phyloP scores from a whole-genome alignment of 2,888 invertebrate genomes.

The Cataglyphis rosenhaueri region DNA sequence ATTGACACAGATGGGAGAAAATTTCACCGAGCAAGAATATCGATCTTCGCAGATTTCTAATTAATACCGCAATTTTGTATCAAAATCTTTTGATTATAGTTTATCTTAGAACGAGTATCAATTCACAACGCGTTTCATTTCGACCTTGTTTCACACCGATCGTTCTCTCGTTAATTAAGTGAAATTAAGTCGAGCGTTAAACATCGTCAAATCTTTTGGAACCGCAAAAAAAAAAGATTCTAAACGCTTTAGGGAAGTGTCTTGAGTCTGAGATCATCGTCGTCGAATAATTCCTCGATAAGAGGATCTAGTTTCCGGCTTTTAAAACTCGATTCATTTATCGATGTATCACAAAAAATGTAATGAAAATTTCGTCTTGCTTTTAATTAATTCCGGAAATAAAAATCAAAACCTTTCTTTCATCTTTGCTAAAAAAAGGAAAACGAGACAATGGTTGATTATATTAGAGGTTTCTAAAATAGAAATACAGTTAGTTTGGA shows the following conservation, averaged over 20 bases:
- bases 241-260: neutral
- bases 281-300: neutral
- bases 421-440: neutral
- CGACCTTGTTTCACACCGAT: neutral
- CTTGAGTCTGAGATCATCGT: neutral
- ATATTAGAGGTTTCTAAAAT: neutral
- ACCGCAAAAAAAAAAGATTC: neutral
- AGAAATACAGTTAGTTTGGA: neutral
- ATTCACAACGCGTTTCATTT: neutral
- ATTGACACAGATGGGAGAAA: neutral
- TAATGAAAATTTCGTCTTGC: neutral
- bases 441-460: neutral
- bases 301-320: slow-evolving; percentile 22
- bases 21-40: neutral
- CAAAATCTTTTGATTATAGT: neutral
- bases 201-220: neutral
- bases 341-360: neutral
- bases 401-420: neutral
- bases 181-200: slow-evolving; percentile 16
- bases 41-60: neutral
- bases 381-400: neutral
- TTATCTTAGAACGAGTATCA: neutral
- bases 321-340: slow-evolving; percentile 39
- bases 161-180: slow-evolving; percentile 7
- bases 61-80: neutral